Evolutionary conservation across 37 sponge, comb jelly and placozoan genomes (phyloP).

Genomic region (Hormiphora californensis): DNA sequence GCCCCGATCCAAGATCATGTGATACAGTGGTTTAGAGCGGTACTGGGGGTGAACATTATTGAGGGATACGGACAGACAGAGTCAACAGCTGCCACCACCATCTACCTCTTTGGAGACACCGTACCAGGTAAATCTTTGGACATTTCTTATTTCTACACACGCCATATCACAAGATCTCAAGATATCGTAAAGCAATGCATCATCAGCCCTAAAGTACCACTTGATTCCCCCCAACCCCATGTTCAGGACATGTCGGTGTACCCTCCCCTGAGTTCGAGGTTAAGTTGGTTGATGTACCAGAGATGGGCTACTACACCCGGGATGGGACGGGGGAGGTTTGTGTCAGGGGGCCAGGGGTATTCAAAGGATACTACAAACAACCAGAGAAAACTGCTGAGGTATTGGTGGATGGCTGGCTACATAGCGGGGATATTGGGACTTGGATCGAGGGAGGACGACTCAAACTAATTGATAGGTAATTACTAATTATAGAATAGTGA

Average conservation of each 20-base stretch:
- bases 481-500: too few species aligned
- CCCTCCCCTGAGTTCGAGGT: slow-evolving; percentile 33
- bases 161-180: too few species aligned
- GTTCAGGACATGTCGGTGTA: slow-evolving; percentile 46
- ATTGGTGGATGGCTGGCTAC: slow-evolving; percentile 44
- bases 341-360: slow-evolving; percentile 36
- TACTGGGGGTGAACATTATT: slow-evolving; percentile 19
- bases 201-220: not conserved
- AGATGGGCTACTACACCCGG: slow-evolving; percentile 32
- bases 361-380: slow-evolving; percentile 40
- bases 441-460: slow-evolving; percentile 41
- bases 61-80: slow-evolving; percentile 55
- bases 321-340: slow-evolving; percentile 51
- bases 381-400: not conserved
- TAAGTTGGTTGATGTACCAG: slow-evolving; percentile 51
- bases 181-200: not conserved
- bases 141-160: not conserved
- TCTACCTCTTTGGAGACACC: slow-evolving; percentile 30
- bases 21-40: slow-evolving; percentile 32
- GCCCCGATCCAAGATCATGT: slow-evolving; percentile 16
- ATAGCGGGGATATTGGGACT: slow-evolving; percentile 52
- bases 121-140: not conserved
- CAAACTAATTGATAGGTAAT: slow-evolving; percentile 33
- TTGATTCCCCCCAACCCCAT: not conserved
- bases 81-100: not conserved